phyloP scores from a whole-genome alignment of 2,888 invertebrate genomes.

The Himalopsyche kuldschensis region DNA sequence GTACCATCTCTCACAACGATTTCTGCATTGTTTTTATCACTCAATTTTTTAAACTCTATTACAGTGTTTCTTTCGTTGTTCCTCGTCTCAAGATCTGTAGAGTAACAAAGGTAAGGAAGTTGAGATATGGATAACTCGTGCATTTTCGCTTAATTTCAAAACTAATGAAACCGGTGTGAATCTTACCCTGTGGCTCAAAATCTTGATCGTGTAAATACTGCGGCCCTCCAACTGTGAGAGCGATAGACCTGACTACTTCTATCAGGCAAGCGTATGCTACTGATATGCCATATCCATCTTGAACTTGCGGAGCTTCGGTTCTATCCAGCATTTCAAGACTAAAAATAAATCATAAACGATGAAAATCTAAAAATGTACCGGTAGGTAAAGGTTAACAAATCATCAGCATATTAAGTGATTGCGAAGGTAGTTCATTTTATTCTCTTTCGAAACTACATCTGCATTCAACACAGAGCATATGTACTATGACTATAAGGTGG shows the following conservation, averaged over 20 bases:
- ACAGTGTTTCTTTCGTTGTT: slow-evolving; percentile 35
- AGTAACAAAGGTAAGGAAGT: neutral
- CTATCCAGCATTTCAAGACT: slow-evolving; percentile 97
- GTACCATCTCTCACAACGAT: slow-evolving; percentile 13
- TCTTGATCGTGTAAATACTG: slow-evolving; percentile 52
- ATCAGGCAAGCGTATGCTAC: slow-evolving; percentile 92
- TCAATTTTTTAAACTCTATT: slow-evolving; percentile 17
- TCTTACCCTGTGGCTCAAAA: slow-evolving; percentile 30
- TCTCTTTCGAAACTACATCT: too few relatives aligned
- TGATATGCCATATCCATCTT: slow-evolving; percentile 97
- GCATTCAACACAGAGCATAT: too few relatives aligned
- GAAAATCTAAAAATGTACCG: too few relatives aligned
- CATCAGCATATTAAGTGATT: too few relatives aligned
- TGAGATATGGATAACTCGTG: neutral
- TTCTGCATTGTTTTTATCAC: slow-evolving; percentile 1
- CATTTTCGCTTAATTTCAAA: neutral
- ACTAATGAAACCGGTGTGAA: neutral
- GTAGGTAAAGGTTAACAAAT: too few relatives aligned
- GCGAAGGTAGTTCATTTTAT: too few relatives aligned
- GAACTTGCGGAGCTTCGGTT: slow-evolving; percentile 87
- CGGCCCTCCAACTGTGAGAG: slow-evolving; percentile 69
- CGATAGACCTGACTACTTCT: slow-evolving; percentile 86
- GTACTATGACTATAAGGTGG: too few relatives aligned
- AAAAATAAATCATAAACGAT: slow-evolving; percentile 41
- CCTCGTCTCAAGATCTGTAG: slow-evolving; percentile 33